A percentile compares a stretch with the other conserved stretches of the same genome.
These are phyloP conservation scores for Bradypus variegatus DNA, from an alignment of 2,797 vertebrate species.

Conservation along the genomic window DNA sequence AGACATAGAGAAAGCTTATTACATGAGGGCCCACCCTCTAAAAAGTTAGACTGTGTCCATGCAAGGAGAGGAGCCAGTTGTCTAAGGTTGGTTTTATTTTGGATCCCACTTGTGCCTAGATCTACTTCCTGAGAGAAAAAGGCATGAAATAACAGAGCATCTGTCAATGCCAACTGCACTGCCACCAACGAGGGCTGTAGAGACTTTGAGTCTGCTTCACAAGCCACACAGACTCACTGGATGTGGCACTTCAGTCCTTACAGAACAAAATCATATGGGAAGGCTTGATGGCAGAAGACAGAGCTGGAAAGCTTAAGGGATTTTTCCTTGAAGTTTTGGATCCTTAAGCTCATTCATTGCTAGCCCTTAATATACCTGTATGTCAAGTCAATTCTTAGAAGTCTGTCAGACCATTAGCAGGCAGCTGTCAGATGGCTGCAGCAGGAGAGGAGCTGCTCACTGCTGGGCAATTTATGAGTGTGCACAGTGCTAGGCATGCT, in stretches of 20 bases:
- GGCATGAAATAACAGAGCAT: neutral
- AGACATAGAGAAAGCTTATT: neutral
- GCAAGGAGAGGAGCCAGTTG: neutral
- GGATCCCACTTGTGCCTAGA: neutral
- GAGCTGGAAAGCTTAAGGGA: neutral
- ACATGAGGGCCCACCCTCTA: neutral
- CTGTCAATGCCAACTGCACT: neutral
- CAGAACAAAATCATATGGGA: neutral
- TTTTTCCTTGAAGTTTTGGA: neutral
- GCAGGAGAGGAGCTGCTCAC: neutral
- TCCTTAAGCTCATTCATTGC: neutral
- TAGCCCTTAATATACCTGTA: neutral
- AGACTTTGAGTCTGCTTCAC: neutral
- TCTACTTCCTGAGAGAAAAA: neutral
- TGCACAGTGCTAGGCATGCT: too few relatives aligned
- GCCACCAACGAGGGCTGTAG: neutral
- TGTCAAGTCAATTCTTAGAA: neutral
- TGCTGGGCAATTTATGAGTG: too few relatives aligned
- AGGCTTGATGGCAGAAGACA: neutral
- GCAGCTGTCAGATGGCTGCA: neutral
- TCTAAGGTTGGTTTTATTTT: neutral
- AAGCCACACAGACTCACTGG: neutral
- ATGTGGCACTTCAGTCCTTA: neutral
- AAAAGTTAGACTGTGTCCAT: neutral
- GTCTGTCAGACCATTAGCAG: neutral